Conservation (phyloP, 1,140 invertebrate genomes). For the Pachypsylla venusta region DNA sequence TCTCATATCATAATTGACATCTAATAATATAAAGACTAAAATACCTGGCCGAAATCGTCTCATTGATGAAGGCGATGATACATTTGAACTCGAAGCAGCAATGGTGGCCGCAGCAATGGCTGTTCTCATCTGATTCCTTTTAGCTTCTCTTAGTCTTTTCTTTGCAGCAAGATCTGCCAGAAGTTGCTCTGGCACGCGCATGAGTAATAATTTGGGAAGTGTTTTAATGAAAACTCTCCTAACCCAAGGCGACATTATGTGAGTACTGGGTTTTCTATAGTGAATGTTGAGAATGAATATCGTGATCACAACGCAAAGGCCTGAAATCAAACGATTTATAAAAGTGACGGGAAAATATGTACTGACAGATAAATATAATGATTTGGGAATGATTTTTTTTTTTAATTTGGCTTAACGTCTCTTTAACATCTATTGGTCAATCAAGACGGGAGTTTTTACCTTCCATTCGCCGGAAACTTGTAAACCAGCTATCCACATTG, state of each 20-base stretch:
- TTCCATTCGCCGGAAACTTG: too few species aligned
- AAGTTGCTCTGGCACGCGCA: constrained; percentile 70
- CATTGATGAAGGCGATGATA: constrained; percentile 57
- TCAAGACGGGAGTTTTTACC: too few species aligned
- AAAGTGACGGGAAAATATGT: too few species aligned
- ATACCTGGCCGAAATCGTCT: constrained; percentile 36
- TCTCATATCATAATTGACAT: too few species aligned
- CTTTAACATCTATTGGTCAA: too few species aligned
- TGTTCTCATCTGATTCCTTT: constrained; percentile 48
- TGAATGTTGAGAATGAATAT: constrained; percentile 98
- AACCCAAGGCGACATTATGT: constrained; percentile 90
- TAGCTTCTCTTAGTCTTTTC: constrained; percentile 39
- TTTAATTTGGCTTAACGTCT: too few species aligned
- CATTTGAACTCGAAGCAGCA: constrained; percentile 40
- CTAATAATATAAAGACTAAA: too few species aligned
- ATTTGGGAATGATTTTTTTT: too few species aligned
- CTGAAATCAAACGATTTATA: too few species aligned
- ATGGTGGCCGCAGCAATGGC: constrained; percentile 36
- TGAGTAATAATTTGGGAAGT: constrained; percentile 65
- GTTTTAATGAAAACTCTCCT: constrained; percentile 72
- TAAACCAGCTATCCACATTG: too few species aligned
- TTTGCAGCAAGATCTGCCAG: constrained; percentile 59
- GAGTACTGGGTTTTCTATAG: constrained; percentile 95
- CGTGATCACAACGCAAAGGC: constrained; percentile 88
- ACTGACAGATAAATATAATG: too few species aligned